Evolutionary conservation across 2,113 vertebrate species (phyloP).

Genomic region (Lagopus muta): DNA sequence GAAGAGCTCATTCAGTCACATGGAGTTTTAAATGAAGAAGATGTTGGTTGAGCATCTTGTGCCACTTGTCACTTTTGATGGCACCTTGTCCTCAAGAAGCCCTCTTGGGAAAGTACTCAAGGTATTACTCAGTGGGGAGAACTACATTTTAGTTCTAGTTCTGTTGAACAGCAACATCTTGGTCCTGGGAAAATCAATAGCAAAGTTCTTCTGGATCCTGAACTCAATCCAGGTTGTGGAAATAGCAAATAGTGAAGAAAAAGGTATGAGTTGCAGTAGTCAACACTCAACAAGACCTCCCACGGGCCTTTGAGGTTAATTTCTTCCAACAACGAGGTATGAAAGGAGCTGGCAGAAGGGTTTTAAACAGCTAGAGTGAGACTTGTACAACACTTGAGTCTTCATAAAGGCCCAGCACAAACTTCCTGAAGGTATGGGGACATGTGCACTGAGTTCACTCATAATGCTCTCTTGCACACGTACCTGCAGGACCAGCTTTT

Average conservation of each 20-base stretch:
- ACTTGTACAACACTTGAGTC: background rate
- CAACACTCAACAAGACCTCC: background rate
- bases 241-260: background rate
- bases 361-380: background rate
- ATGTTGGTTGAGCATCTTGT: background rate
- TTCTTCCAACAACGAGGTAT: background rate
- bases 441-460: accelerated
- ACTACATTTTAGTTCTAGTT: background rate
- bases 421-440: background rate
- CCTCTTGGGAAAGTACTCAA: background rate
- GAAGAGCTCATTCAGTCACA: accelerated
- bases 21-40: background rate
- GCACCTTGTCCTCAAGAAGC: background rate
- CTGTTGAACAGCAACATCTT: background rate
- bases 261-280: background rate
- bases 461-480: background rate
- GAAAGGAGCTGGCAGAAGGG: background rate
- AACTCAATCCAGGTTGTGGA: background rate
- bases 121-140: background rate
- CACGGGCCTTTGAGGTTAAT: background rate
- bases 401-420: background rate
- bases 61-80: background rate
- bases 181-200: background rate
- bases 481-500: background rate
- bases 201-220: background rate